A percentile compares a stretch with the other conserved stretches of the same genome.
Evolutionary conservation across 35 echinoderm and acorn worm species (phyloP).

Genomic region (Anneissia japonica): DNA sequence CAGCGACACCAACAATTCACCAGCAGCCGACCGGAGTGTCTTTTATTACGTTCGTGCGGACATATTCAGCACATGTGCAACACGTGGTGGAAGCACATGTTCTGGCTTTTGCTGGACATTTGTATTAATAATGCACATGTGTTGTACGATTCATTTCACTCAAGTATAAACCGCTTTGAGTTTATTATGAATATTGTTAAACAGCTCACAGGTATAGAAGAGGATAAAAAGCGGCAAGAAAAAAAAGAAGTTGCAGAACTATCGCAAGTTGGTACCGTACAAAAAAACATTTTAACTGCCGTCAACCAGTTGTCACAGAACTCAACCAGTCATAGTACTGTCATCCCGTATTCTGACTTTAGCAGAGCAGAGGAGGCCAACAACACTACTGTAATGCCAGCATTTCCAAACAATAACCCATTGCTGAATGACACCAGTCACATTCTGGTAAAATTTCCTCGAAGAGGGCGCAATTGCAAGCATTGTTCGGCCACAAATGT

Average conservation of each 20-base stretch:
- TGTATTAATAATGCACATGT: constrained; percentile 13
- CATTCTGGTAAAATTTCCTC: constrained; percentile 34
- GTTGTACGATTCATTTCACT: background rate
- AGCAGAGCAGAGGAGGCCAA: background rate
- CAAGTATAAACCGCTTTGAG: background rate
- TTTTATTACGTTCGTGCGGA: background rate
- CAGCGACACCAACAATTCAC: background rate
- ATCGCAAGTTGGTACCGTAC: background rate
- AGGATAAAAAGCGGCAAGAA: background rate
- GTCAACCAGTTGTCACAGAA: background rate
- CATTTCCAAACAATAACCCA: background rate
- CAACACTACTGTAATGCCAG: background rate
- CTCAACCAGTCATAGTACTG: background rate
- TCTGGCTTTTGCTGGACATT: constrained; percentile 29
- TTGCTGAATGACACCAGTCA: background rate
- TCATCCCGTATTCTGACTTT: background rate
- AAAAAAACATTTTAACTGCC: background rate
- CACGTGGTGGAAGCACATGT: constrained; percentile 17
- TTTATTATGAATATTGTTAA: background rate
- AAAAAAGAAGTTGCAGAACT: constrained; percentile 9
- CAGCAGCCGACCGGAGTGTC: background rate
- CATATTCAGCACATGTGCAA: constrained; percentile 9
- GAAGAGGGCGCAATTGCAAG: constrained; percentile 33
- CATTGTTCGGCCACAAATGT: constrained; percentile 5
- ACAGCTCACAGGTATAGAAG: background rate